Evolutionary conservation across 2,888 invertebrate genomes (phyloP).

Genomic region (Drosophila flavopinicola): DNA sequence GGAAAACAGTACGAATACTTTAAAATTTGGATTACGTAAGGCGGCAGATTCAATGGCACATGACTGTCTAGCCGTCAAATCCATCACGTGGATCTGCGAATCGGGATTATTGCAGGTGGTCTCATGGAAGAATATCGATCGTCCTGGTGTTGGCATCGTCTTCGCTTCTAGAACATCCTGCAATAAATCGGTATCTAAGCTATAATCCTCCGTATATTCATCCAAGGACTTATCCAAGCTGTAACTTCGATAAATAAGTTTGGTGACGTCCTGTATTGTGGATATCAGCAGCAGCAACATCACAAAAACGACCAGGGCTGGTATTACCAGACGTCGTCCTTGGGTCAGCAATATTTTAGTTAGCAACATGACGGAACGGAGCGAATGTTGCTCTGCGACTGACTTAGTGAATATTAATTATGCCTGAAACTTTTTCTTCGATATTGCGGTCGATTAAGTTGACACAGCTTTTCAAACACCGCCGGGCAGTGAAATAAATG

Average conservation of each 20-base stretch:
- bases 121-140: constrained; percentile 83
- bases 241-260: neutral
- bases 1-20: constrained; percentile 82
- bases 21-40: constrained; percentile 79
- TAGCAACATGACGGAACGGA: too few species aligned
- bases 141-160: constrained; percentile 73
- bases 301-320: neutral
- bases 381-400: too few species aligned
- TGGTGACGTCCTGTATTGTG: neutral
- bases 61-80: constrained; percentile 80
- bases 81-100: constrained; percentile 42
- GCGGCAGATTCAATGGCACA: constrained; percentile 84
- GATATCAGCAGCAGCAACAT: neutral
- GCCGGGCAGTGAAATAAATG: too few species aligned
- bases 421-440: too few species aligned
- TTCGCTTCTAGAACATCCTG: constrained; percentile 77
- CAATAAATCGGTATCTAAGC: too few species aligned
- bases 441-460: too few species aligned
- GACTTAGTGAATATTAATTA: too few species aligned
- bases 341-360: neutral
- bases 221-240: too few species aligned
- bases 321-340: neutral
- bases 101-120: constrained; percentile 73
- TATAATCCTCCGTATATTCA: too few species aligned
- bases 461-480: too few species aligned